Evolutionary conservation across 2,888 invertebrate species (phyloP).

Genomic region (Entomobrya proxima): DNA sequence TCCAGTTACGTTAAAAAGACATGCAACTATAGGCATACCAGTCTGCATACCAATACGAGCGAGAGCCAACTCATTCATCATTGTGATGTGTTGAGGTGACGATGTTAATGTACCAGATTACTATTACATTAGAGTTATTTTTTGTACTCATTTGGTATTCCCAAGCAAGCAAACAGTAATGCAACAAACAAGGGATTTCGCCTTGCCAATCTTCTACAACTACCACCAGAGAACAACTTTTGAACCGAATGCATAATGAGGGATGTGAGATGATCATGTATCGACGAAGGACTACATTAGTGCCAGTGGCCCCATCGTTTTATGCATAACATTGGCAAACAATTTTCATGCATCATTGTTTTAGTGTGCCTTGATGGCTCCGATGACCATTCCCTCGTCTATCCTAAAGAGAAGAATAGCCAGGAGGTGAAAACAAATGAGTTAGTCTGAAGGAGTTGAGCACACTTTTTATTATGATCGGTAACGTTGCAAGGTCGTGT

Average conservation of each 20-base stretch:
- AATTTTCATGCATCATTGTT: too few species aligned
- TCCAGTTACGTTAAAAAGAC: background rate
- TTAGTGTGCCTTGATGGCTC: background rate
- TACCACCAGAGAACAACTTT: background rate
- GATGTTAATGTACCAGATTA: slow-evolving; percentile 53
- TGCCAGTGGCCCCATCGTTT: too few species aligned
- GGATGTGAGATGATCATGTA: background rate
- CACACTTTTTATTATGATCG: background rate
- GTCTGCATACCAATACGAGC: background rate
- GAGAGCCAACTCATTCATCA: slow-evolving; percentile 52
- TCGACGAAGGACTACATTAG: background rate
- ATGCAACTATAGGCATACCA: slow-evolving; percentile 6
- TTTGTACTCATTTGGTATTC: slow-evolving; percentile 30
- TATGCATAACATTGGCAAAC: too few species aligned
- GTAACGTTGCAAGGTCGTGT: background rate
- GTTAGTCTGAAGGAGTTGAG: background rate
- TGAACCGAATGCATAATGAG: slow-evolving; percentile 31
- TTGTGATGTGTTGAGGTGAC: slow-evolving; percentile 62
- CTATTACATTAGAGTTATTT: slow-evolving; percentile 26
- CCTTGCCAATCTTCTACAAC: background rate
- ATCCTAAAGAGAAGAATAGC: background rate
- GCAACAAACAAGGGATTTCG: background rate
- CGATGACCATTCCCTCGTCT: background rate
- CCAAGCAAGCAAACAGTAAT: background rate
- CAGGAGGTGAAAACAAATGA: slow-evolving; percentile 21